Evolutionary conservation across 1,140 invertebrate species (phyloP).

Genomic region (Saccostrea cuccullata): DNA sequence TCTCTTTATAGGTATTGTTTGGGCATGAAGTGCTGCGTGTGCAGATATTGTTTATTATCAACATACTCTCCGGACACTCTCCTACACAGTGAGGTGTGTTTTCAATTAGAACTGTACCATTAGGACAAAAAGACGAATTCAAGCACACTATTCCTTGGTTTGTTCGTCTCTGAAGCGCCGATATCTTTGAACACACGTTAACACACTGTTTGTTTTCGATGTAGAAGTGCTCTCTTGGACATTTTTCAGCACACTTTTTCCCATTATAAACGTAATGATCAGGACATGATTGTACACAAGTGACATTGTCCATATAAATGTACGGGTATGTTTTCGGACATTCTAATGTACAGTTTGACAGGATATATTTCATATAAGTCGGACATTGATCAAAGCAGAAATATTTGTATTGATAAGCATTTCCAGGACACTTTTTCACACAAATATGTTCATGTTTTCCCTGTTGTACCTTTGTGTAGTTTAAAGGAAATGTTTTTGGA

Average conservation of each 20-base stretch:
- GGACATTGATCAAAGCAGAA: neutral
- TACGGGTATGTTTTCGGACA: neutral
- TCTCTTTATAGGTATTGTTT: neutral
- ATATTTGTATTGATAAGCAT: neutral
- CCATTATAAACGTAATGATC: neutral
- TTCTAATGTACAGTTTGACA: neutral
- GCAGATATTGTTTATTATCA: neutral
- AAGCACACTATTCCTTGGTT: neutral
- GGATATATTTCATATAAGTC: neutral
- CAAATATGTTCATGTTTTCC: neutral
- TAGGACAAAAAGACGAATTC: neutral
- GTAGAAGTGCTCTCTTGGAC: neutral
- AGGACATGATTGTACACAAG: conserved; percentile 8
- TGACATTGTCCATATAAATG: neutral
- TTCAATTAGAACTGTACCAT: neutral
- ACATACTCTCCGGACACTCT: neutral
- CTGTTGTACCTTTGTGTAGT: neutral
- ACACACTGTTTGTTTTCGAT: neutral
- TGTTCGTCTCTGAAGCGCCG: neutral
- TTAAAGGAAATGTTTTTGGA: neutral
- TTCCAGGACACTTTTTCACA: neutral
- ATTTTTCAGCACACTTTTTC: neutral
- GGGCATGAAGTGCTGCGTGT: neutral
- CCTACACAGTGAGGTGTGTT: neutral
- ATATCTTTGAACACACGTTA: neutral